These are phyloP conservation scores for Enteromius thamalakanensis DNA, from an alignment of 2,797 vertebrate genomes.

Conservation along the genomic window DNA sequence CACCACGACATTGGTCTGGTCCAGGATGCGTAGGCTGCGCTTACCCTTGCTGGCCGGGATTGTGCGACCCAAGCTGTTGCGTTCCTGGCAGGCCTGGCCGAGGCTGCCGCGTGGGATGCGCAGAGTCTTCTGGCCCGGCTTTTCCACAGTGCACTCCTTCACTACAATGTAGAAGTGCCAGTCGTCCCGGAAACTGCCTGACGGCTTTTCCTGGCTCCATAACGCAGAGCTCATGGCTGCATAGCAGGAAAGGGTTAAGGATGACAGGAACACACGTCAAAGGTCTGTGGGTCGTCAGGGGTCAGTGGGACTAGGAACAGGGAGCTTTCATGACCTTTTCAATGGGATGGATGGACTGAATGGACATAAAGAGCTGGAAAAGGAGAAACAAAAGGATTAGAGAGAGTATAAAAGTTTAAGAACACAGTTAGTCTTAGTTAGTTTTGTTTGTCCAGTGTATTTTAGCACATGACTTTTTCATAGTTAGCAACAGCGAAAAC, in stretches of 20 bases:
- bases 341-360: conserved; percentile 16
- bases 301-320: conserved; percentile 29
- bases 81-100: conserved; percentile 92
- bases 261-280: conserved; percentile 27
- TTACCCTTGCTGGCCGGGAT: conserved; percentile 91
- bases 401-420: not conserved
- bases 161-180: conserved; percentile 93
- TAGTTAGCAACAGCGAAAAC: not conserved
- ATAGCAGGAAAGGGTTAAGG: conserved; percentile 52
- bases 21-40: conserved; percentile 92
- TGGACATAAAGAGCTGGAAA: conserved; percentile 21
- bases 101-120: conserved; percentile 94
- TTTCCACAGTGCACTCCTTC: conserved; percentile 93
- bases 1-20: conserved; percentile 90
- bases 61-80: conserved; percentile 87
- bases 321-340: conserved; percentile 50
- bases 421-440: not conserved
- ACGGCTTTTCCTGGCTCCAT: conserved; percentile 96
- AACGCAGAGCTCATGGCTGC: conserved; percentile 93
- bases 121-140: conserved; percentile 90
- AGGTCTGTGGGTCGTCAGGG: conserved; percentile 27
- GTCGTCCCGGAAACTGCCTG: conserved; percentile 92
- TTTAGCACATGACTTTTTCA: not conserved
- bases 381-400: not conserved
- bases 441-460: not conserved